These are phyloP conservation scores for Calephelis virginiensis DNA, from an alignment of 1,140 invertebrate genomes.

Conservation along the genomic window DNA sequence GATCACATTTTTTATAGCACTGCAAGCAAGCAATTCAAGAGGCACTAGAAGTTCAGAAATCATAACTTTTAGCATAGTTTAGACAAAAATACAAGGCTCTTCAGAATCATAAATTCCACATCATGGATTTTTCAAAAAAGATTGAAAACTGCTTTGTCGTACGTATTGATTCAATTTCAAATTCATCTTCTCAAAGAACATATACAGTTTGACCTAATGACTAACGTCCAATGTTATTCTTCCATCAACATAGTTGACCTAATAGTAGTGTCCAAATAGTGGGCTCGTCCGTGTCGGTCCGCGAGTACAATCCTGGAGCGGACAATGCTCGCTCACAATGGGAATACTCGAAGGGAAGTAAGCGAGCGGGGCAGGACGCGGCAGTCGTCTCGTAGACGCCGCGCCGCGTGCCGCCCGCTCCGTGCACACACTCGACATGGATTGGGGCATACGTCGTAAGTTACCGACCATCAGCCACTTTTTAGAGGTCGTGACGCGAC, in stretches of 20 bases:
- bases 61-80: too few relatives aligned
- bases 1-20: too few relatives aligned
- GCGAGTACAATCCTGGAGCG: constrained; percentile 21
- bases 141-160: too few relatives aligned
- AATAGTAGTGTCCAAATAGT: constrained; percentile 15
- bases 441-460: constrained; percentile 90
- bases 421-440: constrained; percentile 76
- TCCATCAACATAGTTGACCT: not conserved
- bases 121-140: too few relatives aligned
- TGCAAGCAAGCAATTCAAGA: too few relatives aligned
- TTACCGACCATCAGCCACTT: constrained; percentile 51
- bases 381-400: constrained; percentile 66
- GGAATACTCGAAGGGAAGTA: constrained; percentile 47
- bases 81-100: too few relatives aligned
- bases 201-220: too few relatives aligned
- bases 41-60: too few relatives aligned
- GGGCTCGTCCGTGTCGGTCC: not conserved
- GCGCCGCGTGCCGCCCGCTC: constrained; percentile 60
- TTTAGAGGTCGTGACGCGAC: constrained; percentile 36
- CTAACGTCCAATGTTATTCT: too few relatives aligned
- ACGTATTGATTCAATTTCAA: too few relatives aligned
- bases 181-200: too few relatives aligned
- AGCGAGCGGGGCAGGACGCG: constrained; percentile 58
- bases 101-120: too few relatives aligned
- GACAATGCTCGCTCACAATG: constrained; percentile 47